Evolutionary conservation across 2,113 vertebrate species (phyloP).

Genomic region (Peromyscus californicus): DNA sequence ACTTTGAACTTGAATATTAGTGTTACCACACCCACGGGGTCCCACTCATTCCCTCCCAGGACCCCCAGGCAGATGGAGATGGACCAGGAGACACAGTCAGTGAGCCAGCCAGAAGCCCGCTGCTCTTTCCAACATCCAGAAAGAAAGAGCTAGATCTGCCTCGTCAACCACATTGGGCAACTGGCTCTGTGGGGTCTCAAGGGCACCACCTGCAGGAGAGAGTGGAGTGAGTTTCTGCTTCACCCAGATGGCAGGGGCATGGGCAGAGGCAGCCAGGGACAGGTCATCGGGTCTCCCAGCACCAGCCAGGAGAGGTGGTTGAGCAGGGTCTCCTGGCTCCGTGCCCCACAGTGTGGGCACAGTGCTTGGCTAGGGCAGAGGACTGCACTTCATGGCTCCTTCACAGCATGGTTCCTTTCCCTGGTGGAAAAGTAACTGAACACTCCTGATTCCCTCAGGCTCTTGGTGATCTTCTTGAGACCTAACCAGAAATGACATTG

Average conservation of each 20-base stretch:
- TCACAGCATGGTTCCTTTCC: not conserved
- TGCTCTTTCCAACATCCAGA: not conserved
- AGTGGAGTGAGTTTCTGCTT: not conserved
- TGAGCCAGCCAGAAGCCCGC: rapidly evolving
- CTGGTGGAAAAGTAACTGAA: not conserved
- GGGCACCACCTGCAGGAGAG: not conserved
- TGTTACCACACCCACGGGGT: too few relatives aligned
- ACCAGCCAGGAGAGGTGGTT: not conserved
- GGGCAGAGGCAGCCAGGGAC: not conserved
- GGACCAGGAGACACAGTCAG: rapidly evolving
- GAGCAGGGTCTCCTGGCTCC: not conserved
- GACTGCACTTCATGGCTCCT: rapidly evolving
- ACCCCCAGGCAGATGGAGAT: not conserved
- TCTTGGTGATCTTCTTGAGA: not conserved
- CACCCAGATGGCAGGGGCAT: not conserved
- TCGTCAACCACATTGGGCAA: too few relatives aligned
- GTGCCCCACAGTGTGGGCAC: not conserved
- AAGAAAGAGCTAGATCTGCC: not conserved
- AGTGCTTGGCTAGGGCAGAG: not conserved
- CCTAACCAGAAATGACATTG: not conserved
- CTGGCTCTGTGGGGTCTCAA: not conserved
- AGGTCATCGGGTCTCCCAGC: not conserved
- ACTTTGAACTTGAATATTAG: not conserved
- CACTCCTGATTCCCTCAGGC: not conserved
- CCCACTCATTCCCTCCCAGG: not conserved